A percentile compares a stretch with the other conserved stretches of the same genome.
Evolutionary conservation across 2,888 invertebrate species (phyloP).

Genomic region (Syrphus vitripennis): DNA sequence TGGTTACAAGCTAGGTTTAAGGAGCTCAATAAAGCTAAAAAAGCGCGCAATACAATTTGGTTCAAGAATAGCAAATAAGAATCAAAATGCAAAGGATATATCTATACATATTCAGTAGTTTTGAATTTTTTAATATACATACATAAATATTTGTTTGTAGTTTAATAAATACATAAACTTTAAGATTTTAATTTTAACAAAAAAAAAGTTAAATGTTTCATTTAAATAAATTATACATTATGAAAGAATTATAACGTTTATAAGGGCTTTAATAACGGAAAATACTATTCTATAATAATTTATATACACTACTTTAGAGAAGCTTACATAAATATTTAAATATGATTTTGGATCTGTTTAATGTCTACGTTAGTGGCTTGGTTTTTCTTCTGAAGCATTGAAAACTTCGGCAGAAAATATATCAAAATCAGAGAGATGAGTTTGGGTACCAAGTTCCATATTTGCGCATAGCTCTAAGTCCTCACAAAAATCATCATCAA

Average conservation of each 20-base stretch:
- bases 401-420: constrained; percentile 62
- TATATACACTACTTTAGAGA: background rate
- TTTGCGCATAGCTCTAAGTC: constrained; percentile 60
- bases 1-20: constrained; percentile 86
- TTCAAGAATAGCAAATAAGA: constrained; percentile 94
- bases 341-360: background rate
- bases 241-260: constrained; percentile 3
- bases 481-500: constrained; percentile 65
- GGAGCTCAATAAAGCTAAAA: constrained; percentile 86
- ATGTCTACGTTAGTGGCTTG: background rate
- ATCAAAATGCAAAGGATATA: constrained; percentile 91
- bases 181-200: constrained; percentile 16
- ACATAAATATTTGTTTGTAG: constrained; percentile 20
- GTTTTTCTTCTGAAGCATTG: constrained; percentile 36
- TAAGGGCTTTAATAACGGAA: background rate
- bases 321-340: background rate
- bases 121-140: background rate
- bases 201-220: constrained; percentile 3
- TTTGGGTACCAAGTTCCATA: constrained; percentile 63
- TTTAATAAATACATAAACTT: constrained; percentile 64
- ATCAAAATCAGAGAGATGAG: constrained; percentile 54
- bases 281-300: constrained; percentile 4
- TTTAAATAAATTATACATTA: constrained; percentile 28
- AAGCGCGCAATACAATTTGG: constrained; percentile 99
- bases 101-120: constrained; percentile 80